A percentile compares a stretch with the other conserved stretches of the same genome.
Conservation (phyloP, 2,888 invertebrate species). For the Drosophila paramelanica region DNA sequence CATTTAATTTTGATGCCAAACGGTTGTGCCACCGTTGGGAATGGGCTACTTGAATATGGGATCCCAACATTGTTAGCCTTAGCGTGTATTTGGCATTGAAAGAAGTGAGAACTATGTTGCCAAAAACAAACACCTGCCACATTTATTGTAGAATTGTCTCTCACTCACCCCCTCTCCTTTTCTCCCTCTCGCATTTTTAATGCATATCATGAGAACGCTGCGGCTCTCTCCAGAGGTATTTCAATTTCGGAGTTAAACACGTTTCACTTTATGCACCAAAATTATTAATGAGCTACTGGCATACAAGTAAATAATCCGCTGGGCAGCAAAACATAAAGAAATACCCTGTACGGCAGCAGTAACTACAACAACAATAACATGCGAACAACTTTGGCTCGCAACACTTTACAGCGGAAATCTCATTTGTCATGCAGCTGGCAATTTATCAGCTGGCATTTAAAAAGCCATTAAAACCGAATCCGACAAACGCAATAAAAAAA, state of each 20-base stretch:
- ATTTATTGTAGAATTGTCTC: neutral
- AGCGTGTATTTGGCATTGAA: conserved; percentile 20
- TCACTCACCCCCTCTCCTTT: neutral
- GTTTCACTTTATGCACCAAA: conserved; percentile 31
- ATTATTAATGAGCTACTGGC: conserved; percentile 66
- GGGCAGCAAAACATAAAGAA: conserved; percentile 25
- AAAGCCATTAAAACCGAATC: conserved; percentile 82
- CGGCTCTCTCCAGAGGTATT: conserved; percentile 17
- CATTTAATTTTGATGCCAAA: conserved; percentile 71
- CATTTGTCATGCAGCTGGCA: conserved; percentile 78
- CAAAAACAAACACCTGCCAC: neutral
- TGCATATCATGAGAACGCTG: neutral
- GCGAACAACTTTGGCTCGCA: conserved; percentile 25
- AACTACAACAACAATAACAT: conserved; percentile 1
- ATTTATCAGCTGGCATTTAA: conserved; percentile 81
- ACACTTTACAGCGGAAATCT: conserved; percentile 68
- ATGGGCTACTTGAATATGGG: conserved; percentile 22
- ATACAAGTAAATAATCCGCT: conserved; percentile 56
- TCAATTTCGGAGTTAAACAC: conserved; percentile 32
- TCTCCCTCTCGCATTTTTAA: neutral
- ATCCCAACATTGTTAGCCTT: conserved; percentile 21
- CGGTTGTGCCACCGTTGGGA: conserved; percentile 52
- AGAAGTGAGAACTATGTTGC: conserved; percentile 4
- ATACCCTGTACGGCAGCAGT: conserved; percentile 13
- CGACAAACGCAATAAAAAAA: conserved; percentile 55